These are phyloP conservation scores for Myripristis murdjan DNA, from an alignment of 2,797 vertebrate genomes.

Conservation along the genomic window DNA sequence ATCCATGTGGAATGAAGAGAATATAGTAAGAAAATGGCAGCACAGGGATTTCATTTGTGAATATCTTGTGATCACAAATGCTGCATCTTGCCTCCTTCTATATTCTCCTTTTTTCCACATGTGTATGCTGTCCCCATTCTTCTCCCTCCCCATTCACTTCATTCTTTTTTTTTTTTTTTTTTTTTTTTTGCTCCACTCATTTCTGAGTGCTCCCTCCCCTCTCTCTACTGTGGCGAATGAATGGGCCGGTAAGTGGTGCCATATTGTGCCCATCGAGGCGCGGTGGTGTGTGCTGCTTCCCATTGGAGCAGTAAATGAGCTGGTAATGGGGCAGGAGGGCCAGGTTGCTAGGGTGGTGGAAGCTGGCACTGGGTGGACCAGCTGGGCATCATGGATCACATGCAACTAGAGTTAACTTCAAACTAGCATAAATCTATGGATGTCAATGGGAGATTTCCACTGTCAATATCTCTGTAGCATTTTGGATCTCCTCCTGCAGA, in stretches of 20 bases:
- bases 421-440: constrained; percentile 12
- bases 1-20: neutral
- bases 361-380: constrained; percentile 71
- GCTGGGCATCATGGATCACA: constrained; percentile 78
- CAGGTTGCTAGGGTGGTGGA: constrained; percentile 60
- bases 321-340: constrained; percentile 81
- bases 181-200: constrained; percentile 52
- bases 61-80: constrained; percentile 31
- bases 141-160: constrained; percentile 46
- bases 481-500: constrained; percentile 19
- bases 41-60: constrained; percentile 10
- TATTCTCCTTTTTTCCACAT: constrained; percentile 38
- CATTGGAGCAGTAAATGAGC: constrained; percentile 82
- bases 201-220: constrained; percentile 48
- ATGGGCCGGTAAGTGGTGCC: constrained; percentile 83
- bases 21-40: neutral
- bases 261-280: constrained; percentile 86
- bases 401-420: constrained; percentile 60
- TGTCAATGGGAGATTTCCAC: constrained; percentile 37
- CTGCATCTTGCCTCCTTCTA: constrained; percentile 12
- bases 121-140: constrained; percentile 40
- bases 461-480: constrained; percentile 29
- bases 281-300: constrained; percentile 74
- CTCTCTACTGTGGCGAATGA: constrained; percentile 64
- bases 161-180: no score